Evolutionary conservation across 2,888 invertebrate genomes (phyloP).

Genomic region (Pycnomerus fuliginosus): DNA sequence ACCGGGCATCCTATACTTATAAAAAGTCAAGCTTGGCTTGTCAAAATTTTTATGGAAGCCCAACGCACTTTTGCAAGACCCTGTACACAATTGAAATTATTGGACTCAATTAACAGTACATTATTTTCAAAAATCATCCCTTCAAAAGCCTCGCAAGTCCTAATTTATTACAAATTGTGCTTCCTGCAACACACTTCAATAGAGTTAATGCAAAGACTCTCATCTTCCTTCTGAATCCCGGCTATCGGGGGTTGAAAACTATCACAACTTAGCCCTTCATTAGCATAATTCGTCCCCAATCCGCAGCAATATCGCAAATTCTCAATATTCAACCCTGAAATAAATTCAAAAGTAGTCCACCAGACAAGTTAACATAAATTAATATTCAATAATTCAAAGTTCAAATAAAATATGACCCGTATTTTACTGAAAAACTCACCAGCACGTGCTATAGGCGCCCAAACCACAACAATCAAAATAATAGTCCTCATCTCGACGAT

Average conservation of each 20-base stretch:
- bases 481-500: background rate
- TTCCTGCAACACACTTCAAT: constrained; percentile 65
- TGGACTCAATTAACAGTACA: no score
- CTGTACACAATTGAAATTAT: no score
- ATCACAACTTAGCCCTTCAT: constrained; percentile 41
- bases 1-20: no score
- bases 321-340: constrained; percentile 41
- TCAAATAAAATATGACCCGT: no score
- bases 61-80: no score
- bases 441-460: background rate
- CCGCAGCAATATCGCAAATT: constrained; percentile 47
- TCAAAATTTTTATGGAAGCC: no score
- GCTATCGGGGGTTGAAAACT: constrained; percentile 52
- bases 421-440: background rate
- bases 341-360: no score
- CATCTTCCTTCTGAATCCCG: constrained; percentile 59
- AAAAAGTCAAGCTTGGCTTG: no score
- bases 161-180: constrained; percentile 43
- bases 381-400: constrained; percentile 36
- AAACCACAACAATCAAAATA: background rate
- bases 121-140: no score
- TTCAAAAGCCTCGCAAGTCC: no score
- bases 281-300: constrained; percentile 47
- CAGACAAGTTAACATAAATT: constrained; percentile 34
- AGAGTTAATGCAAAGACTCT: constrained; percentile 62